Base-by-base conservation (phyloP, 2,888 invertebrate species). In the Mayetiola destructor region DNA sequence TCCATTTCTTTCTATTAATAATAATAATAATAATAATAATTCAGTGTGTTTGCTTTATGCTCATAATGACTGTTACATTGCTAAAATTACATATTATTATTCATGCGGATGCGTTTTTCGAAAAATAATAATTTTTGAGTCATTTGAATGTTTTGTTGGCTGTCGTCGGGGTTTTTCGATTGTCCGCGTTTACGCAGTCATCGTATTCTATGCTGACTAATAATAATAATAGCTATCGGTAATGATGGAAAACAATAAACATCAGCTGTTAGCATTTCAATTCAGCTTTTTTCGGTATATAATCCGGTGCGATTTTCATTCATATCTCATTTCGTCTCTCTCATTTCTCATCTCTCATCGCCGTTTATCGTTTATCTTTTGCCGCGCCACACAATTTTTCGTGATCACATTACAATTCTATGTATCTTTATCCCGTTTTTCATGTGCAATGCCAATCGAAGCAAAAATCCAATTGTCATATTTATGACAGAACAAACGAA, bases 391-490 rank as follows among this genome's bases (percentile, higher is more conserved):
- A n/a, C n/a, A n/a, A n/a, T n/a, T n/a, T n/a, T n/a, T n/a, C n/a
- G n/a, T 27, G 48, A 48, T 48, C 48, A 48, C 9, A 48, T 48
- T 48, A n/a, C 40, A 10, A 21, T 27, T 23, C 27, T 48, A 12
- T 32, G 32, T 32, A 9, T n/a, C n/a, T n/a, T n/a, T n/a, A n/a
- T 9, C 48, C 6, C 27, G 42, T 27, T n/a, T n/a, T n/a, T n/a
- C 27, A 14, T 48, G 48, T 48, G 48, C 48, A 23, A 48, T 48
- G 48, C n/a, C 48, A 48, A 48, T 48, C 27, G 48, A 48, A 48
- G 27, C 48, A 48, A 48, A 48, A 48, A 48, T n/a, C 48, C 48
- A 48, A 48, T 48, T 48, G 48, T 48, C 48, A 48, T 48, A 48
- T 48, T 48, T 48, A 48, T 48, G 48, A 48, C 48, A 48, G 27